Evolutionary conservation across 2,113 vertebrate genomes (phyloP).

Genomic region (Octodon degus): DNA sequence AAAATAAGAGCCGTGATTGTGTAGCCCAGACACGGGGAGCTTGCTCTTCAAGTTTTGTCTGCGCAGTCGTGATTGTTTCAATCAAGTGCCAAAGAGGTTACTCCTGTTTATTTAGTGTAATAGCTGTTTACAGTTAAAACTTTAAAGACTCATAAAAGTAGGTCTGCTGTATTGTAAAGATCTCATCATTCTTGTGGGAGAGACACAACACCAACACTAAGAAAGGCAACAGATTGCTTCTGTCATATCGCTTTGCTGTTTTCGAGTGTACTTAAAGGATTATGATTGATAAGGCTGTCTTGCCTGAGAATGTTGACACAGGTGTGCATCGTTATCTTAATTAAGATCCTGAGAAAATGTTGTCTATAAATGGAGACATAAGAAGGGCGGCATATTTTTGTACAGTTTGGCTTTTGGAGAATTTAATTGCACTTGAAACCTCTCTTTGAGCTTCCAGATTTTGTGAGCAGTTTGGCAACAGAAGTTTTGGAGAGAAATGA

Average conservation of each 20-base stretch:
- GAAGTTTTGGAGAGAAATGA: conserved; percentile 71
- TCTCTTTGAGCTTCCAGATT: conserved; percentile 71
- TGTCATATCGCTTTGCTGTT: conserved; percentile 82
- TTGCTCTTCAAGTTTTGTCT: conserved; percentile 59
- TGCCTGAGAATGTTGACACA: conserved; percentile 88
- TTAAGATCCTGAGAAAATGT: conserved; percentile 88
- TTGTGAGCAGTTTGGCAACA: conserved; percentile 70
- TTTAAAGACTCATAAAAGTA: conserved; percentile 84
- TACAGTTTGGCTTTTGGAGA: conserved; percentile 76
- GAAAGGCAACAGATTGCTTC: conserved; percentile 87
- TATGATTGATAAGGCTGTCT: conserved; percentile 90
- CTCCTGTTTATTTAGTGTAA: conserved; percentile 84
- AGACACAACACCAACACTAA: conserved; percentile 73
- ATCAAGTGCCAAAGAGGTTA: conserved; percentile 69
- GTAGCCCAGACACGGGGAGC: conserved; percentile 20
- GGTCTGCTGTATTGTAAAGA: conserved; percentile 82
- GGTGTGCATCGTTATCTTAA: conserved; percentile 89
- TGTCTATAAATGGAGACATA: conserved; percentile 82
- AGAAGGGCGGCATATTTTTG: conserved; percentile 74
- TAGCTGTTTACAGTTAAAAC: conserved; percentile 84
- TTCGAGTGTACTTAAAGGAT: conserved; percentile 88
- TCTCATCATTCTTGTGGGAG: conserved; percentile 82
- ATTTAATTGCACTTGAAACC: conserved; percentile 77
- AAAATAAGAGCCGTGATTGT: neutral
- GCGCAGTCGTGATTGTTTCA: conserved; percentile 64